These are phyloP conservation scores for Blastobasis adustella DNA, from an alignment of 2,888 invertebrate species.

Conservation along the genomic window DNA sequence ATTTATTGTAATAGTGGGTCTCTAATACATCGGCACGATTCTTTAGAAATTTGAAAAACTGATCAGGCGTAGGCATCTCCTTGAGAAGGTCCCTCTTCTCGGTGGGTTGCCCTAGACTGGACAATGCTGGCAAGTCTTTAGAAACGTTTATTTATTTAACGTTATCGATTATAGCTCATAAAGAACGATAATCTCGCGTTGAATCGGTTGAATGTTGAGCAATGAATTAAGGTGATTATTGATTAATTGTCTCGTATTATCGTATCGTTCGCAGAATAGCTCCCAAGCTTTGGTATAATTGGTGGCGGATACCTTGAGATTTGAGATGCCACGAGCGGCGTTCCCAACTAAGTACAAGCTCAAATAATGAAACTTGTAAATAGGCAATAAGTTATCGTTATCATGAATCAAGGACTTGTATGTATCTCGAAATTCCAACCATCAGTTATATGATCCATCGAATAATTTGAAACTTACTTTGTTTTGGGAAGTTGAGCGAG, in stretches of 20 bases:
- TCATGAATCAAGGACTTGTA: conserved; percentile 15
- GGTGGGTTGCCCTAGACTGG: conserved; percentile 12
- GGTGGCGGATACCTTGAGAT: conserved; percentile 1
- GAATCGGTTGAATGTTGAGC: conserved; percentile 5
- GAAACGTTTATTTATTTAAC: no score
- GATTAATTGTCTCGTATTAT: no score
- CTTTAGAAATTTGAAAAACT: conserved; percentile 8
- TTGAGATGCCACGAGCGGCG: conserved; percentile 4
- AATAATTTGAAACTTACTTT: conserved; percentile 3
- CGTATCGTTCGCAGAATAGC: conserved; percentile 6
- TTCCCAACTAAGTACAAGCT: conserved; percentile 10
- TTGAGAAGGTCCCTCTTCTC: conserved; percentile 12
- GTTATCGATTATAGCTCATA: conserved; percentile 9
- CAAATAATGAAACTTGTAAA: no score
- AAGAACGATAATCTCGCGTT: conserved; percentile 1
- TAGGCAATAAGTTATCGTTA: conserved; percentile 12
- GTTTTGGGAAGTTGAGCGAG: neutral
- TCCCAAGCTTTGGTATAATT: conserved; percentile 10
- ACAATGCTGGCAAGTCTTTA: conserved; percentile 23
- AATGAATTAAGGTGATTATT: conserved; percentile 10
- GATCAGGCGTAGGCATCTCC: conserved; percentile 7
- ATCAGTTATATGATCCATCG: conserved; percentile 13
- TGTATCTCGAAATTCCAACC: conserved; percentile 17
- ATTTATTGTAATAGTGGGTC: neutral
- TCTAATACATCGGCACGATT: conserved; percentile 12